A percentile compares a stretch with the other conserved stretches of the same genome.
Evolutionary conservation across 2,113 vertebrate genomes (phyloP).

Genomic region (Oryzias celebensis): DNA sequence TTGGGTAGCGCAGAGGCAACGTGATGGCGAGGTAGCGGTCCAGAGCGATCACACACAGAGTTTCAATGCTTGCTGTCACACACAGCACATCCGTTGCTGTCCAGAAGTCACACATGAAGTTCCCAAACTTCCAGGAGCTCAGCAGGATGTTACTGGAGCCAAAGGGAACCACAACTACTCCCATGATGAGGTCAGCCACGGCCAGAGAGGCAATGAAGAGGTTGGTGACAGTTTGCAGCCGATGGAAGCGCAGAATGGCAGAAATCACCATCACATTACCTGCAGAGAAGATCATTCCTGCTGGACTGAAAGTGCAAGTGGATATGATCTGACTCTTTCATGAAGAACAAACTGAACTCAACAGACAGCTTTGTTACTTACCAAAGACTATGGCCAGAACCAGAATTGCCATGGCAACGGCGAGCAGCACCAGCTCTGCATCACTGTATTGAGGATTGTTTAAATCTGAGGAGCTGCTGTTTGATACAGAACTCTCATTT

Average conservation of each 20-base stretch:
- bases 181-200: slow-evolving; percentile 95
- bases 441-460: slow-evolving; percentile 61
- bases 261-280: slow-evolving; percentile 94
- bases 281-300: slow-evolving; percentile 18
- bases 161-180: slow-evolving; percentile 91
- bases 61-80: slow-evolving; percentile 97
- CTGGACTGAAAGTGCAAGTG: background rate
- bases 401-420: slow-evolving; percentile 85
- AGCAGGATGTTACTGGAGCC: slow-evolving; percentile 88
- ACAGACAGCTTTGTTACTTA: slow-evolving; percentile 19
- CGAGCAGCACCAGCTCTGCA: slow-evolving; percentile 82
- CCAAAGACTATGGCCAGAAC: slow-evolving; percentile 90
- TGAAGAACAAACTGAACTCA: background rate
- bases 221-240: slow-evolving; percentile 95
- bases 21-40: slow-evolving; percentile 97
- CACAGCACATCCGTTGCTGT: slow-evolving; percentile 91
- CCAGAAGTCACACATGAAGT: slow-evolving; percentile 94
- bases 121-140: slow-evolving; percentile 87
- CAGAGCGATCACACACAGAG: slow-evolving; percentile 93
- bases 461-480: slow-evolving; percentile 21
- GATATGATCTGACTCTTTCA: background rate
- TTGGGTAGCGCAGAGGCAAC: slow-evolving; percentile 91
- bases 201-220: slow-evolving; percentile 96
- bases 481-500: slow-evolving; percentile 1
- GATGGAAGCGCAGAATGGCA: slow-evolving; percentile 88